Percentiles rank a stretch among this genome's conserved stretches.
Evolutionary conservation across 2,797 vertebrate genomes (phyloP).

Genomic region (Ctenopoma multispine): DNA sequence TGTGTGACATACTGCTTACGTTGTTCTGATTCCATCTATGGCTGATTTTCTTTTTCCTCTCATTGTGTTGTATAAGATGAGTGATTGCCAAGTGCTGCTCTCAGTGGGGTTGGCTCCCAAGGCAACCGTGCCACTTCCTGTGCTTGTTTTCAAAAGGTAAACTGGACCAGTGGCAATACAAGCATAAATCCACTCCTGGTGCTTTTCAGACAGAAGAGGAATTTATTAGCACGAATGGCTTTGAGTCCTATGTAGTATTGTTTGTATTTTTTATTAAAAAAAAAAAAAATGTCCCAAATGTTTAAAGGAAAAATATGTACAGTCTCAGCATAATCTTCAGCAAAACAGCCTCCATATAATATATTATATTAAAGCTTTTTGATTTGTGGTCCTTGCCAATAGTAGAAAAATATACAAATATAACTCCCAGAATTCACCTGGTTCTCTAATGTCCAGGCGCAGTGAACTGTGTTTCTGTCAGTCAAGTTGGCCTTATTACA

Average conservation of each 20-base stretch:
- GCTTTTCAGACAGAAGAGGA: constrained; percentile 7
- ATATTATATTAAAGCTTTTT: neutral
- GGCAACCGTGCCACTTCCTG: constrained; percentile 41
- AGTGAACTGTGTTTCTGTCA: constrained; percentile 3
- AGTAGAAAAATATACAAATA: neutral
- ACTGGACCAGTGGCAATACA: constrained; percentile 6
- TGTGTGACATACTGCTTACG: constrained; percentile 14
- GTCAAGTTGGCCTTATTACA: constrained; percentile 9
- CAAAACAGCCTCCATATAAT: neutral
- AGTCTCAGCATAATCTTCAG: neutral
- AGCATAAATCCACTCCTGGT: neutral
- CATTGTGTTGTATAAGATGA: constrained; percentile 20
- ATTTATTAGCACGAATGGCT: neutral
- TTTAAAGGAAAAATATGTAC: neutral
- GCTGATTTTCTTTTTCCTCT: constrained; percentile 29
- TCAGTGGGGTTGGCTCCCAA: constrained; percentile 39
- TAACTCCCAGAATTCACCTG: neutral
- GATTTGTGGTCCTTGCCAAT: neutral
- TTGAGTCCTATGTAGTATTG: neutral
- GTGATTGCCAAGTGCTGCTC: constrained; percentile 66
- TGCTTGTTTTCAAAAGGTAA: constrained; percentile 38
- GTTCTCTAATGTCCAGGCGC: neutral
- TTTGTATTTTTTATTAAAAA: neutral
- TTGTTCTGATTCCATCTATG: constrained; percentile 9
- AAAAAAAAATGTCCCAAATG: neutral